These are phyloP conservation scores for Sternotherus odoratus DNA, from an alignment of 2,797 vertebrate species.

Conservation along the genomic window DNA sequence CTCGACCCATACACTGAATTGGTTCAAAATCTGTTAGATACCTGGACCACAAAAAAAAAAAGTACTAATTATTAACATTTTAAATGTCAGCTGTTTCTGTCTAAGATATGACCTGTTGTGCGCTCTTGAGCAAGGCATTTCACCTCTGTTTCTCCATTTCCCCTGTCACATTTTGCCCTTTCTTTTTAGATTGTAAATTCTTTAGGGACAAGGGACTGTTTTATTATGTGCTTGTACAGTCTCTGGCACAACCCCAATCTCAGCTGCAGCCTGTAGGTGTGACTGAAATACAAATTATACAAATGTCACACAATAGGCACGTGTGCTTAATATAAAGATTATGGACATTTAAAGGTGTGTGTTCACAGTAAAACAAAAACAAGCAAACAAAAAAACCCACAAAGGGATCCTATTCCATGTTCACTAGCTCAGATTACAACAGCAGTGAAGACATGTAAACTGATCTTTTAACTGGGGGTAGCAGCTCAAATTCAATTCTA, in stretches of 20 bases:
- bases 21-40: conserved; percentile 98
- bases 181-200: not conserved
- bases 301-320: not conserved
- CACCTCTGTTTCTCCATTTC: not conserved
- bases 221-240: not conserved
- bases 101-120: not conserved
- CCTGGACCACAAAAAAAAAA: conserved; percentile 72
- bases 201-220: not conserved
- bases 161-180: not conserved
- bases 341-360: fast-evolving
- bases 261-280: not conserved
- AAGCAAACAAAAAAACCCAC: not conserved
- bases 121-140: not conserved
- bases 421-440: not conserved
- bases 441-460: not conserved
- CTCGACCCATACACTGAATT: conserved; percentile 95
- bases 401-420: not conserved
- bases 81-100: not conserved
- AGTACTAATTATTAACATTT: not conserved
- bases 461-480: not conserved
- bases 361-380: not conserved
- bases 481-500: not conserved
- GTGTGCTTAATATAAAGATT: not conserved
- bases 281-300: not conserved
- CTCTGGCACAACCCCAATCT: not conserved